Evolutionary conservation across 2,113 vertebrate species (phyloP).

Genomic region (Lepus timidus): DNA sequence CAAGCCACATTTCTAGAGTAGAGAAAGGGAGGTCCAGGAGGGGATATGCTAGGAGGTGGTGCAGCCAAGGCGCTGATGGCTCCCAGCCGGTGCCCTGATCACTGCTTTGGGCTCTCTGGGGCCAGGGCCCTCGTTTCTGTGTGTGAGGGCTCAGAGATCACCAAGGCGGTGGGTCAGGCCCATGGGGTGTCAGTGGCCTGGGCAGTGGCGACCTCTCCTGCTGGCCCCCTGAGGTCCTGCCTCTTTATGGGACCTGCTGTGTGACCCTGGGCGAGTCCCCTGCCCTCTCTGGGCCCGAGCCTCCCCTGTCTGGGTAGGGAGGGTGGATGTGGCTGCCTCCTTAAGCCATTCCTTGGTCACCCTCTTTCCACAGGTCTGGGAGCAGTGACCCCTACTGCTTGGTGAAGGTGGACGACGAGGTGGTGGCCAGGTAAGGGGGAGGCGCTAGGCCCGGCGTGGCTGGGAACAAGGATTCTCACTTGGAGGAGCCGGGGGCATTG

Average conservation of each 20-base stretch:
- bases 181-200: background rate
- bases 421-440: constrained; percentile 93
- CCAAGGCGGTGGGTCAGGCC: fast-evolving
- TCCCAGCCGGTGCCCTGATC: fast-evolving
- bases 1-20: background rate
- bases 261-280: background rate
- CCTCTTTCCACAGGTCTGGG: constrained; percentile 88
- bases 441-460: background rate
- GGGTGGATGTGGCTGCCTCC: background rate
- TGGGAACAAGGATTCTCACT: background rate
- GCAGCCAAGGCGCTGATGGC: background rate
- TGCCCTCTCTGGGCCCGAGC: background rate
- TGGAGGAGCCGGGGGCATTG: background rate
- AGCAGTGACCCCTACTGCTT: constrained; percentile 96
- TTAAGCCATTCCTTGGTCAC: no score
- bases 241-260: background rate
- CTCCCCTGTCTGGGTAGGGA: background rate
- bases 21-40: background rate
- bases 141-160: background rate
- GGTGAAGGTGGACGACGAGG: constrained; percentile 95
- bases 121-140: fast-evolving
- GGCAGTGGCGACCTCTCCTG: background rate
- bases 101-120: background rate
- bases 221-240: background rate
- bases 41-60: background rate